Evolutionary conservation across 1,140 invertebrate species (phyloP).

Genomic region (Choristoneura fumiferana): DNA sequence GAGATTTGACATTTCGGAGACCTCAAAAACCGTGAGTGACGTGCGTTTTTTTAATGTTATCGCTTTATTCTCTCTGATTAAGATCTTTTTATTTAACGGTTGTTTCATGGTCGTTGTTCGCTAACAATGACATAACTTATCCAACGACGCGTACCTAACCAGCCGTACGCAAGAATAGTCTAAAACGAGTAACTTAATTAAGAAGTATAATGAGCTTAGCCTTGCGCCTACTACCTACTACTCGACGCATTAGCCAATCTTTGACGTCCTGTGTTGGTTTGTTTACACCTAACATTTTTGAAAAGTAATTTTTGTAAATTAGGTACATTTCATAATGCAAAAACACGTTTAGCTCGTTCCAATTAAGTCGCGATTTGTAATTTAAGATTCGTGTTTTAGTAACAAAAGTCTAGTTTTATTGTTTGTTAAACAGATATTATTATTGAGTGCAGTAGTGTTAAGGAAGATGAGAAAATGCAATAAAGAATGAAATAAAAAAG

Average conservation of each 20-base stretch:
- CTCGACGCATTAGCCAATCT: constrained; percentile 19
- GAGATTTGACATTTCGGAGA: too few species aligned
- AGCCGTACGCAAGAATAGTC: not conserved
- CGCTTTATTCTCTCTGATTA: constrained; percentile 17
- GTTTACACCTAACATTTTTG: not conserved
- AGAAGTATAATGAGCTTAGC: constrained; percentile 24
- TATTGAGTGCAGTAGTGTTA: too few species aligned
- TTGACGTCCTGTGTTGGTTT: not conserved
- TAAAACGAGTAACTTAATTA: constrained; percentile 26
- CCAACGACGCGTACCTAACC: constrained; percentile 17
- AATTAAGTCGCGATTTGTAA: too few species aligned
- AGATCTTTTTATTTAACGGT: constrained; percentile 8
- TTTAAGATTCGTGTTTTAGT: too few species aligned
- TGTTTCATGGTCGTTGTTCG: constrained; percentile 21
- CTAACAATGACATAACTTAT: constrained; percentile 23
- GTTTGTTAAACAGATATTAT: too few species aligned
- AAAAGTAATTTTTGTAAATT: not conserved
- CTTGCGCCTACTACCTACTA: constrained; percentile 18
- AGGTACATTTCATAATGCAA: too few species aligned
- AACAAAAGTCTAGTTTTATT: too few species aligned
- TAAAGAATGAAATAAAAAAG: too few species aligned
- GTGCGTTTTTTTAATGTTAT: constrained; percentile 22
- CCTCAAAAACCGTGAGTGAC: too few species aligned
- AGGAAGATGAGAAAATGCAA: too few species aligned
- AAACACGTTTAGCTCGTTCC: too few species aligned